Conservation (phyloP, 2,888 invertebrate genomes). For the Tachina lurida region DNA sequence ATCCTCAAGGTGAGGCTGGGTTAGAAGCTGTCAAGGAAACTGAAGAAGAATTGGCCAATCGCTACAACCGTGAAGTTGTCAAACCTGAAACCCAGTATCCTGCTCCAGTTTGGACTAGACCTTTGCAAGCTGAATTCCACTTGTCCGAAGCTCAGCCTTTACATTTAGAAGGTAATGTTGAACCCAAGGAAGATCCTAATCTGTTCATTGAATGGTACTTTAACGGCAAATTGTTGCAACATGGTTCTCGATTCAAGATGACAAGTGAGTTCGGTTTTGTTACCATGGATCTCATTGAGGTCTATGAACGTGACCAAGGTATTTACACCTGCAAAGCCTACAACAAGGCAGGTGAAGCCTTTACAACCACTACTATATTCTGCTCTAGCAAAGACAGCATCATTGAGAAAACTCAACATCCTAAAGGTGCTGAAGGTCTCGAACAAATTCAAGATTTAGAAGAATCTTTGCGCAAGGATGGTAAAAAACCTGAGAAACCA, state of each 20-base stretch:
- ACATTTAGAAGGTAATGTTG: conserved; percentile 96
- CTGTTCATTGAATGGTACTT: conserved; percentile 97
- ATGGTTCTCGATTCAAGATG: conserved; percentile 95
- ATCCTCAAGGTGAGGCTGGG: conserved; percentile 96
- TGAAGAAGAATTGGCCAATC: conserved; percentile 90
- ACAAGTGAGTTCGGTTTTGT: conserved; percentile 98
- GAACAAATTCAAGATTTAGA: conserved; percentile 96
- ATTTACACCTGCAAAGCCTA: conserved; percentile 96
- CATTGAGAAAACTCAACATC: conserved; percentile 95
- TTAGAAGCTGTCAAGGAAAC: conserved; percentile 94
- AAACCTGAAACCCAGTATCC: conserved; percentile 90
- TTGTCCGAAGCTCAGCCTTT: conserved; percentile 92
- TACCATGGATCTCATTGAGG: conserved; percentile 95
- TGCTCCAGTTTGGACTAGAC: conserved; percentile 93
- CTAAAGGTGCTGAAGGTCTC: conserved; percentile 96
- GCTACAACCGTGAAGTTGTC: conserved; percentile 87
- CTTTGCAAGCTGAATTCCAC: conserved; percentile 90
- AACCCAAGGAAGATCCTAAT: conserved; percentile 96
- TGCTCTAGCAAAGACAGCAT: conserved; percentile 92
- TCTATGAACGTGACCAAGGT: conserved; percentile 96
- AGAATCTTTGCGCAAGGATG: conserved; percentile 90
- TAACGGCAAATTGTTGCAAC: conserved; percentile 93
- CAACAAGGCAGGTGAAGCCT: conserved; percentile 94
- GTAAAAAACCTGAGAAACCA: conserved; percentile 87
- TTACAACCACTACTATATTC: conserved; percentile 94